Evolutionary conservation across 2,113 vertebrate species (phyloP), one percentile per base, ranked within the genome.

Genomic region (Gobiocypris rarus): DNA sequence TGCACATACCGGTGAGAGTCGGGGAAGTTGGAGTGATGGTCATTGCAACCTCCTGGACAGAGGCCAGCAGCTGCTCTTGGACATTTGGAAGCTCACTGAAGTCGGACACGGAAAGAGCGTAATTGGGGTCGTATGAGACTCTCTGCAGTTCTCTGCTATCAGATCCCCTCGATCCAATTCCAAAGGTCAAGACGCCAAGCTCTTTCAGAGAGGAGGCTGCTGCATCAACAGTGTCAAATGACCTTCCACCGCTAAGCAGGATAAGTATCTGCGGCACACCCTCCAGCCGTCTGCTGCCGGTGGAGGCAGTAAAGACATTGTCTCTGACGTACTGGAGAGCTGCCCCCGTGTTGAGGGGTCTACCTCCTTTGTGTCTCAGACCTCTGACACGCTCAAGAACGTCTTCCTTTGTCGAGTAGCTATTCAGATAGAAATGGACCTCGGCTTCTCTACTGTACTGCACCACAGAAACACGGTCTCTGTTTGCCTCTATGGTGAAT

Each of bases 1-100:
- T 45, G 69, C 69, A 71, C 82, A 77, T 50, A 50, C 48, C 48
- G 15, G 48, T 50, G 48, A 50, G 48, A 50, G 48, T 15, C 48
- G 58, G 58, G 22, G 43, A 24, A 74, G 70, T 74, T 48, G 70
- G 15, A 34, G 31, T 83, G n/a, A 22, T 9, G 5, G 41, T 14
- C 14, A 24, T 24, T 19, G 70, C 17, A 65, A 75, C 65, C 31
- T 45, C 54, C 22, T 78, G 26, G 43, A 86, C 17, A n/a, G 54
- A 69, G 24, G 87, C 90, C 14, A 93, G 81, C 48, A 93, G 81
- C 78, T 87, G 80, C 50, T 93, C 50, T 83, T 73, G 90, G 28
- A 92, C 86, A 86, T 77, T 28, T 54, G 84, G 74, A 52, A 90
- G 91, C 43, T 93, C 90, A 74, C 85, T 90, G n/a, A 69, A 89